phyloP scores from a whole-genome alignment of 1,140 invertebrate species.

The Archivesica marissinica region DNA sequence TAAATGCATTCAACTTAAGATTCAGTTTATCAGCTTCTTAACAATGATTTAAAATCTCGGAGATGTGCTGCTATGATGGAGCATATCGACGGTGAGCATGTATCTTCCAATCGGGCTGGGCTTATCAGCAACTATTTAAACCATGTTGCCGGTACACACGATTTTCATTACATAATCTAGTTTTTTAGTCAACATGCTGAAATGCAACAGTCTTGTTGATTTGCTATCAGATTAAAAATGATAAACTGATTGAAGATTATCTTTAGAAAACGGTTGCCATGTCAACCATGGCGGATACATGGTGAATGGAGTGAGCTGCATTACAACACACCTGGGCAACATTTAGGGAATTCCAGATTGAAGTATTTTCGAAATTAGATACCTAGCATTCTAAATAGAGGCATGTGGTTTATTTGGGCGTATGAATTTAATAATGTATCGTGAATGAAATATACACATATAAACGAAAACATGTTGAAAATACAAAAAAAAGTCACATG shows the following conservation, averaged over 20 bases:
- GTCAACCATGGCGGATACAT: conserved; percentile 9
- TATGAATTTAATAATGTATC: no score
- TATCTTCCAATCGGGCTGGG: conserved; percentile 1
- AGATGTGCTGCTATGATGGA: not conserved
- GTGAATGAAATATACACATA: no score
- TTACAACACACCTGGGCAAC: conserved; percentile 36
- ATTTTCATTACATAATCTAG: conserved; percentile 58
- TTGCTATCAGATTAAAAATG: conserved; percentile 29
- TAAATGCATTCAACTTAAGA: no score
- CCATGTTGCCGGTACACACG: conserved; percentile 42
- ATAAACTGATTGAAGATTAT: conserved; percentile 60
- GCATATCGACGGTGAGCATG: not conserved
- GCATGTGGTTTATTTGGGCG: no score
- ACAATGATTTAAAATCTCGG: conserved; percentile 1
- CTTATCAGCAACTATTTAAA: conserved; percentile 37
- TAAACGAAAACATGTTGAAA: no score
- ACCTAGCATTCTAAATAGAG: no score
- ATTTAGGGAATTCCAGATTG: no score
- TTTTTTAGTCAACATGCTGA: conserved; percentile 42
- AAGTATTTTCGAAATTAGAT: no score
- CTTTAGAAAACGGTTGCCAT: conserved; percentile 27
- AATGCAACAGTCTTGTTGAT: conserved; percentile 46
- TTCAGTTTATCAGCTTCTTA: no score
- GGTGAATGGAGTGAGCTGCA: conserved; percentile 21
- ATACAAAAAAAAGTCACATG: no score